A percentile compares a stretch with the other conserved stretches of the same genome.
Evolutionary conservation across 1,140 invertebrate species (phyloP).

Genomic region (Pentalonia nigronervosa): DNA sequence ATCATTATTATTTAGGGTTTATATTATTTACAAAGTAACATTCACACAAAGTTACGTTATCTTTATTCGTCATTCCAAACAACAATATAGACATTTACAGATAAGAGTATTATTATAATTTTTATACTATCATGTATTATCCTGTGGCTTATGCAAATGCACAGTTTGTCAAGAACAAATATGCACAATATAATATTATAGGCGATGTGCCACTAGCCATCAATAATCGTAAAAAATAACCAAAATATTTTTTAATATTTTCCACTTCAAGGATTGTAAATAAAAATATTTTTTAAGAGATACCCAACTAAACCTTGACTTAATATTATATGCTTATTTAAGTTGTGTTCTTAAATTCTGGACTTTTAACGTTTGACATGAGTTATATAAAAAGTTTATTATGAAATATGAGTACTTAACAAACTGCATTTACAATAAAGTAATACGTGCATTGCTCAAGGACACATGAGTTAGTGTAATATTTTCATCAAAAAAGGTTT

Average conservation of each 20-base stretch:
- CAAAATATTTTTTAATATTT: background rate
- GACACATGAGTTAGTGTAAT: conserved; percentile 29
- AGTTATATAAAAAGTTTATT: conserved; percentile 28
- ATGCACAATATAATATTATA: background rate
- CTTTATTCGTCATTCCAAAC: background rate
- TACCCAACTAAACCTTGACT: conserved; percentile 14
- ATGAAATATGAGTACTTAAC: conserved; percentile 45
- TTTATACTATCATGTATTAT: background rate
- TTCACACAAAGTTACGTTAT: background rate
- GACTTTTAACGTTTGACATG: conserved; percentile 24
- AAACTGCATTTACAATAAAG: conserved; percentile 15
- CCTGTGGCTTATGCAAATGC: background rate
- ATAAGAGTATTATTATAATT: background rate
- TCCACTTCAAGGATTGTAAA: background rate
- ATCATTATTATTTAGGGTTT: background rate
- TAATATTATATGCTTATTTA: background rate
- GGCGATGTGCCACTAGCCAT: background rate
- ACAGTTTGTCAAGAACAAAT: background rate
- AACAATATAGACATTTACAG: background rate
- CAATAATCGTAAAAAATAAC: background rate
- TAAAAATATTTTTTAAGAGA: background rate
- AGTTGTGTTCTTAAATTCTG: background rate
- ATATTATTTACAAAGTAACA: background rate
- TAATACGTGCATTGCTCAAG: conserved; percentile 38
- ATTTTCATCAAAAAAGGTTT: background rate